These are phyloP conservation scores for Chrysocyon brachyurus DNA, from an alignment of 2,797 vertebrate genomes.

Conservation along the genomic window DNA sequence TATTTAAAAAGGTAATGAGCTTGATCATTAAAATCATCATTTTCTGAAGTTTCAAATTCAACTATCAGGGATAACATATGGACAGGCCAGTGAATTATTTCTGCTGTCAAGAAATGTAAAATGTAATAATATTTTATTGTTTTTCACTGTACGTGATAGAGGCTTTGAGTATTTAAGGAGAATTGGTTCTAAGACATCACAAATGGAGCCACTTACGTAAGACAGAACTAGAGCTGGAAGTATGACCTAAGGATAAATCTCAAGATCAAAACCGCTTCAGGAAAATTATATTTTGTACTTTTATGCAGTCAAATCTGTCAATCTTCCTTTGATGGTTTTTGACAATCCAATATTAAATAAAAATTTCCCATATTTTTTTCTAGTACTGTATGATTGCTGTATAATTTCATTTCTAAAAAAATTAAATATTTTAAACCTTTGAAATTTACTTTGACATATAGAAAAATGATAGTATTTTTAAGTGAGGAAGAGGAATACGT, in stretches of 20 bases:
- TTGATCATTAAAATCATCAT: constrained; percentile 28
- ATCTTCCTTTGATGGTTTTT: constrained; percentile 9
- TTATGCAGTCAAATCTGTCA: not conserved
- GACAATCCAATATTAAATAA: not conserved
- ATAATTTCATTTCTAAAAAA: not conserved
- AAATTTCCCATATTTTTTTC: not conserved
- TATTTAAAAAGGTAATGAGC: constrained; percentile 51
- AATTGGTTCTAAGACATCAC: not conserved
- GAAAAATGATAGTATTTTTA: not conserved
- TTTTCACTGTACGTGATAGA: not conserved
- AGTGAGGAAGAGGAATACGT: not conserved
- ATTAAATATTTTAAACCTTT: constrained; percentile 33
- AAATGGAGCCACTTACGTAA: not conserved
- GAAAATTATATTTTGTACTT: constrained; percentile 55
- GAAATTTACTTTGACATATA: constrained; percentile 4
- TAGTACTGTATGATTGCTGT: not conserved
- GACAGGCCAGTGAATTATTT: not conserved
- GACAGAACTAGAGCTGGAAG: not conserved
- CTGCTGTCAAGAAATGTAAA: not conserved
- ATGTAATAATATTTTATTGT: not conserved
- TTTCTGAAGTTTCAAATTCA: constrained; percentile 65
- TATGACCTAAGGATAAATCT: not conserved
- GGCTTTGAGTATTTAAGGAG: not conserved
- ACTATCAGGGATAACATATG: not conserved
- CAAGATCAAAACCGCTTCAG: constrained; percentile 40